phyloP scores from a whole-genome alignment of 2,888 invertebrate species.

The Plemyria rubiginata region DNA sequence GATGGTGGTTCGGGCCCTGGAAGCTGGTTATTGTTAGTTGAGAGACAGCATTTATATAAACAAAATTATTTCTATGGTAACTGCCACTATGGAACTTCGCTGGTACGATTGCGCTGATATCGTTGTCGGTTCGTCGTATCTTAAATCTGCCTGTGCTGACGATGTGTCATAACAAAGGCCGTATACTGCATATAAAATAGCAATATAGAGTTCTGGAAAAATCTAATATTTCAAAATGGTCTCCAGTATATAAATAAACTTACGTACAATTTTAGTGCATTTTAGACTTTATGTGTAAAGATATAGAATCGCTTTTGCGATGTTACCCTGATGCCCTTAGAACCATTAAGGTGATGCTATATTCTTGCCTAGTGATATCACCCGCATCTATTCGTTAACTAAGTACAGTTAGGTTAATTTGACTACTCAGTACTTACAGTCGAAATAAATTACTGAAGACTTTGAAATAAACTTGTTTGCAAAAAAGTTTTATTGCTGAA shows the following conservation, averaged over 20 bases:
- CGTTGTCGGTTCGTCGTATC: neutral
- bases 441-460: neutral
- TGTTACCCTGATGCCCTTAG: constrained; percentile 18
- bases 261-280: constrained; percentile 6
- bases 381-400: constrained; percentile 5
- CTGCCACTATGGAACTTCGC: neutral
- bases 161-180: constrained; percentile 8
- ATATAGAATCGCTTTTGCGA: constrained; percentile 23
- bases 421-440: constrained; percentile 1
- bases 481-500: too few species aligned
- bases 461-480: too few species aligned
- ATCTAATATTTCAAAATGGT: neutral
- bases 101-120: neutral
- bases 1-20: too few species aligned
- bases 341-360: constrained; percentile 2
- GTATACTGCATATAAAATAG: neutral
- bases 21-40: neutral
- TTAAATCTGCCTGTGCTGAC: neutral
- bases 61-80: neutral
- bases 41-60: neutral
- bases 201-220: neutral
- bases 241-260: neutral
- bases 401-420: neutral
- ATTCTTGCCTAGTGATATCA: constrained; percentile 14
- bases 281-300: constrained; percentile 10